Evolutionary conservation across 2,113 vertebrate species (phyloP).

Genomic region (Dolichotis patagonum): DNA sequence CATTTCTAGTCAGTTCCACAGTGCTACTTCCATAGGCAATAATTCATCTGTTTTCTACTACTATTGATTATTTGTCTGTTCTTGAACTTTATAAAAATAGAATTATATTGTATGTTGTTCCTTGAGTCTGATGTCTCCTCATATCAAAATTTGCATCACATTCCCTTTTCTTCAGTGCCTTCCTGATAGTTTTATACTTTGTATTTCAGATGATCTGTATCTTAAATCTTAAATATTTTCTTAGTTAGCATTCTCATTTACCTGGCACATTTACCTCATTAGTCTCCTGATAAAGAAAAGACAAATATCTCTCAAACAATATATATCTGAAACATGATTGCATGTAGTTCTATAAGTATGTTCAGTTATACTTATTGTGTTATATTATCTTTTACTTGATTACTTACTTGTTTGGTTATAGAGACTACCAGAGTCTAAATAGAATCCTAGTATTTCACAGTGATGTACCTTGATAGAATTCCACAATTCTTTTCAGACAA

Average conservation of each 20-base stretch:
- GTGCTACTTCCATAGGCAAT: neutral
- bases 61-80: neutral
- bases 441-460: neutral
- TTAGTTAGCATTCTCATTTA: neutral
- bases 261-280: neutral
- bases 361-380: neutral
- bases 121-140: neutral
- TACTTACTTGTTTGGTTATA: neutral
- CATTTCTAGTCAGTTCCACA: neutral
- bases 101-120: neutral
- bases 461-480: neutral
- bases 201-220: neutral
- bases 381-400: neutral
- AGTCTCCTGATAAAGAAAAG: neutral
- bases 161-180: neutral
- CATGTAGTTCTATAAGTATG: neutral
- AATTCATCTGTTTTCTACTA: neutral
- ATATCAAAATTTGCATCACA: neutral
- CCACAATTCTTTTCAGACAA: neutral
- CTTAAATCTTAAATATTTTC: neutral
- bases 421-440: neutral
- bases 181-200: neutral
- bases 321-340: neutral
- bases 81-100: neutral
- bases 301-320: neutral